phyloP scores from a whole-genome alignment of 2,797 vertebrate species.

The Hippocampus kuda region DNA sequence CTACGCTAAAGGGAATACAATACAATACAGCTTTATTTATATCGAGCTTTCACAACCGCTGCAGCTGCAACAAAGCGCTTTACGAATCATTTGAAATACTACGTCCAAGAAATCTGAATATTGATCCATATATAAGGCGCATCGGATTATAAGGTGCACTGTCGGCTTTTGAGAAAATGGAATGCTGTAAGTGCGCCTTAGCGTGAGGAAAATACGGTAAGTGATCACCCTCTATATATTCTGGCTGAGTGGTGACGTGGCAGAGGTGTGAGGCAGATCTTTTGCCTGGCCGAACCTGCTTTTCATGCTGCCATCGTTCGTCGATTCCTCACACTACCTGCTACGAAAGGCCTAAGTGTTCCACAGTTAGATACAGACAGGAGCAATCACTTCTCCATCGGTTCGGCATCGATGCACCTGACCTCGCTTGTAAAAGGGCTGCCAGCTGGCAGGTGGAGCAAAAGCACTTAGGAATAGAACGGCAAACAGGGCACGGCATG shows the following conservation, averaged over 20 bases:
- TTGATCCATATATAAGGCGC: too few relatives aligned
- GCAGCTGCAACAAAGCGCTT: too few relatives aligned
- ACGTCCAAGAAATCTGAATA: too few relatives aligned
- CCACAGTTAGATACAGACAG: constrained; percentile 23
- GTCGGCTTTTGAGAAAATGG: too few relatives aligned
- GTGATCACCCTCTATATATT: constrained; percentile 22
- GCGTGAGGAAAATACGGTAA: background rate
- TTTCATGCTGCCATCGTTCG: constrained; percentile 13
- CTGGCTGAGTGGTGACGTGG: constrained; percentile 14
- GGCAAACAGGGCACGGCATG: background rate
- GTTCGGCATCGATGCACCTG: constrained; percentile 37
- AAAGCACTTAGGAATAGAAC: constrained; percentile 18
- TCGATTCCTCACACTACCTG: constrained; percentile 32
- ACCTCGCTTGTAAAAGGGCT: constrained; percentile 17
- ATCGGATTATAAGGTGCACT: too few relatives aligned
- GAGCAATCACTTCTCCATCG: constrained; percentile 48
- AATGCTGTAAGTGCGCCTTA: too few relatives aligned
- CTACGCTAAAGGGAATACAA: too few relatives aligned
- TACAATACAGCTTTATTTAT: too few relatives aligned
- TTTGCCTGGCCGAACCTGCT: background rate
- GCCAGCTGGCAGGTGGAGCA: constrained; percentile 24
- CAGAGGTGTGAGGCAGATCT: background rate
- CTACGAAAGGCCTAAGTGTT: constrained; percentile 29
- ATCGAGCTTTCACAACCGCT: too few relatives aligned
- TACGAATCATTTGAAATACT: too few relatives aligned